Evolutionary conservation across 2,113 vertebrate genomes (phyloP), one percentile per base, ranked within the genome.

Genomic region (Larimichthys polyactis): DNA sequence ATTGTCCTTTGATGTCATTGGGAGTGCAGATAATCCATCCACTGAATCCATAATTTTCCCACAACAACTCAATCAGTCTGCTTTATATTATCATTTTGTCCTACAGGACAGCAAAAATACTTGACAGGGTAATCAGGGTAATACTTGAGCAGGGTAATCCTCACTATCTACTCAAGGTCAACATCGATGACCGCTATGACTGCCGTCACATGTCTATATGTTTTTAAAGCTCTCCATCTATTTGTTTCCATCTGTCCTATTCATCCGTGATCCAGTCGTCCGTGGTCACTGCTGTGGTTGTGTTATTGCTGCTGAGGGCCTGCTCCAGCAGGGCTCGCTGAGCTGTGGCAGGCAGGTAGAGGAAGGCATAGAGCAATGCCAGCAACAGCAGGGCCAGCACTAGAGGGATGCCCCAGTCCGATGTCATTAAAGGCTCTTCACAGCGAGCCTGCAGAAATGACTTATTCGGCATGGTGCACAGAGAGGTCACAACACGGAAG

Each of bases 381-480:
- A 96, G 91, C 40, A 95, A 40, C 20, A 96, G 81, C 71, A 96
- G 90, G 15, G 95, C 95, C 69, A 95, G 84, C 52, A 93, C 81
- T 70, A 96, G 87, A 12, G 92, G 93, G 48, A 96, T 0, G 16
- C 95, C 94, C 95, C 96, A 96, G 85, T 95, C 92, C 0, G 94
- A 91, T 0, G 94, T 93, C 88, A 95, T 89, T 54, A 96, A 76
- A 3, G 95, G 94, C 85, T 95, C 91, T 0, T 94, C 90, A 22
- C 95, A 96, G 24, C 95, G 94, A 20, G 95, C 95, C 82, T 96
- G 95, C 60, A 96, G 88, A 49, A 94, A 95, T 0, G 93, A 94
- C n/a, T 88, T 88, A 19, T 83, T 87, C 68, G 81, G 89, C 92
- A 94, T 93, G 16, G 54, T 86, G 77, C 17, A 36, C 49, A 16